Conservation (phyloP, 2,113 vertebrate species). For the Trematocara variabile region DNA sequence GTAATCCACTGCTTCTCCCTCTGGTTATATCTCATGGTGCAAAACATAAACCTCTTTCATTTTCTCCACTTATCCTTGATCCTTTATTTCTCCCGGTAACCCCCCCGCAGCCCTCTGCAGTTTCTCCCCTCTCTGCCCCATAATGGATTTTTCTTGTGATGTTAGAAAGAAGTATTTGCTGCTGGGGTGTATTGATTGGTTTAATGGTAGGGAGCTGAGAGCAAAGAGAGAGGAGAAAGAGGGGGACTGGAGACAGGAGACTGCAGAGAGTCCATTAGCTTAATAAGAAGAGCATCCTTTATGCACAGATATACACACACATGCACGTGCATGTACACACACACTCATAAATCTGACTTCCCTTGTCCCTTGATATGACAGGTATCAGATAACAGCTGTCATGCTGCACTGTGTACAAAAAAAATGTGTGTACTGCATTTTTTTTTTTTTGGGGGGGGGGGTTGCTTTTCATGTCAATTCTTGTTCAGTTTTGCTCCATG, state of each 20-base stretch:
- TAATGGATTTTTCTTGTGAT: slow-evolving; percentile 73
- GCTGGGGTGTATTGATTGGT: slow-evolving; percentile 72
- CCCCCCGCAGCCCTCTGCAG: background rate
- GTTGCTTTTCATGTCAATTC: slow-evolving; percentile 23
- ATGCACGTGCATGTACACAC: background rate
- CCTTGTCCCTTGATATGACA: slow-evolving; percentile 54
- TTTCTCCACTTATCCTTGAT: slow-evolving; percentile 31
- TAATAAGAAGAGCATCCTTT: slow-evolving; percentile 65
- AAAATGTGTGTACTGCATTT: slow-evolving; percentile 15
- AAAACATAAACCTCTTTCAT: slow-evolving; percentile 34
- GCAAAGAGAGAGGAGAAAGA: slow-evolving; percentile 38
- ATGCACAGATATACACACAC: slow-evolving; percentile 18
- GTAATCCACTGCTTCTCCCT: background rate
- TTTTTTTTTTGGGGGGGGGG: background rate
- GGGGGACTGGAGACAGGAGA: slow-evolving; percentile 52
- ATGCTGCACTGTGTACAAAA: slow-evolving; percentile 2
- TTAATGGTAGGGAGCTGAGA: slow-evolving; percentile 65
- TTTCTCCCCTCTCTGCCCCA: slow-evolving; percentile 37
- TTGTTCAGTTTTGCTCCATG: slow-evolving; percentile 9
- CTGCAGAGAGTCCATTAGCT: slow-evolving; percentile 73
- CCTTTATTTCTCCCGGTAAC: slow-evolving; percentile 14
- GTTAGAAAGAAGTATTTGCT: slow-evolving; percentile 64
- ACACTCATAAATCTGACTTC: slow-evolving; percentile 25
- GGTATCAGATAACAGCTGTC: slow-evolving; percentile 59
- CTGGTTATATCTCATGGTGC: slow-evolving; percentile 22